Base-by-base conservation (phyloP, 2,113 vertebrate species). In the Chascanopsetta lugubris region DNA sequence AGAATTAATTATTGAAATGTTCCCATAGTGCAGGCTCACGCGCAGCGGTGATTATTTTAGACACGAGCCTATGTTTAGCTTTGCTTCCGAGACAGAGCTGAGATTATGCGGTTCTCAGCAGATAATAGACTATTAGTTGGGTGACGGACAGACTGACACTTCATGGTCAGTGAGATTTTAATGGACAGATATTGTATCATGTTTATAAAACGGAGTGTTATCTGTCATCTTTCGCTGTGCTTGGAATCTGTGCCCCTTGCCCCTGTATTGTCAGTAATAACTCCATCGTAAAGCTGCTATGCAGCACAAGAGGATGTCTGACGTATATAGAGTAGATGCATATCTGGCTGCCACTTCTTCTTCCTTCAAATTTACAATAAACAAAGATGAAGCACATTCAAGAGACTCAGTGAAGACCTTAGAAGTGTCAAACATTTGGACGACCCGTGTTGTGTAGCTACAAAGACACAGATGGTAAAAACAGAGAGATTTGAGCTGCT, bases 1-100 rank as follows among this genome's bases (percentile, higher is more conserved):
- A 43, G 62, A 79, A 81, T 85, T 72, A 81, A 83, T 85, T 83
- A 88, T 86, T 85, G 56, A 86, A 77, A 61, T 11, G 51, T 65
- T 79, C 74, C 68, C 75, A 69, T 25, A 53, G 48, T 61, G 57
- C 50, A 43, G 38, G 5, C 69, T 72, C 38, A 12, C 40, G 13
- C 8, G 34, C 58, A 69, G 27, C 21, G 46, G 24, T 4, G 77
- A 55, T 69, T 83, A 64, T 82, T 80, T 77, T 64, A 75, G 80
- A 67, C 75, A 75, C 77, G 49, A 34, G 73, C 43, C 73, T 73
- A 76, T 59, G 80, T 85, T 82, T 84, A 80, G 76, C 68, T 58
- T 30, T 24, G 27, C 42, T 2, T 1, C n/a, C 21, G 67, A 81
- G 72, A 72, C 57, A 12, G 30, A 34, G 29, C 11, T 26, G 15